Evolutionary conservation across 2,888 invertebrate species (phyloP).

Genomic region (Tiliacea citrago): DNA sequence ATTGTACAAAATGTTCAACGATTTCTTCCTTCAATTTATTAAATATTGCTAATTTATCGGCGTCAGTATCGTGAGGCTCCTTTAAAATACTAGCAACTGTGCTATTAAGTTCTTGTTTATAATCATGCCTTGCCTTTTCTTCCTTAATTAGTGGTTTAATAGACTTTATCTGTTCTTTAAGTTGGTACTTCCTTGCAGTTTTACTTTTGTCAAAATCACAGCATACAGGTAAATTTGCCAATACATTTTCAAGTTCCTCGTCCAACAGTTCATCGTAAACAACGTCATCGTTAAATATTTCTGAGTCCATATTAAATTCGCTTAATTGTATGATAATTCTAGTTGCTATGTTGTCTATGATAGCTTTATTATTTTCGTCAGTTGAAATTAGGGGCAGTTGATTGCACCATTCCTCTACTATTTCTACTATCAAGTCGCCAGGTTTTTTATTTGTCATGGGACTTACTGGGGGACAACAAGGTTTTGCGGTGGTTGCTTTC

Average conservation of each 20-base stretch:
- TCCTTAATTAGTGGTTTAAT: constrained; percentile 74
- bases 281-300: constrained; percentile 73
- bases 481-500: constrained; percentile 49
- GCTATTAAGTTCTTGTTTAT: constrained; percentile 74
- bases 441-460: constrained; percentile 66
- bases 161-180: constrained; percentile 71
- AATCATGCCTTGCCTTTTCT: constrained; percentile 73
- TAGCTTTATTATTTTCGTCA: constrained; percentile 64
- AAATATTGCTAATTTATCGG: constrained; percentile 60
- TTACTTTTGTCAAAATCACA: constrained; percentile 68
- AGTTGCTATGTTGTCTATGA: constrained; percentile 72
- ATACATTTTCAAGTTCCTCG: constrained; percentile 73
- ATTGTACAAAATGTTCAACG: constrained; percentile 76
- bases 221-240: constrained; percentile 68
- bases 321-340: constrained; percentile 79
- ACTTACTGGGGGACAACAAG: constrained; percentile 37
- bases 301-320: constrained; percentile 76
- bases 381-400: constrained; percentile 70
- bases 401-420: constrained; percentile 78
- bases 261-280: constrained; percentile 74
- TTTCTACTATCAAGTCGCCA: constrained; percentile 74
- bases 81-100: constrained; percentile 71
- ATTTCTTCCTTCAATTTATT: constrained; percentile 73
- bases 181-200: constrained; percentile 67
- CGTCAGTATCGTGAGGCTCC: constrained; percentile 60